Conservation (phyloP, 1,140 invertebrate genomes). For the Drosophila rhopaloa region DNA sequence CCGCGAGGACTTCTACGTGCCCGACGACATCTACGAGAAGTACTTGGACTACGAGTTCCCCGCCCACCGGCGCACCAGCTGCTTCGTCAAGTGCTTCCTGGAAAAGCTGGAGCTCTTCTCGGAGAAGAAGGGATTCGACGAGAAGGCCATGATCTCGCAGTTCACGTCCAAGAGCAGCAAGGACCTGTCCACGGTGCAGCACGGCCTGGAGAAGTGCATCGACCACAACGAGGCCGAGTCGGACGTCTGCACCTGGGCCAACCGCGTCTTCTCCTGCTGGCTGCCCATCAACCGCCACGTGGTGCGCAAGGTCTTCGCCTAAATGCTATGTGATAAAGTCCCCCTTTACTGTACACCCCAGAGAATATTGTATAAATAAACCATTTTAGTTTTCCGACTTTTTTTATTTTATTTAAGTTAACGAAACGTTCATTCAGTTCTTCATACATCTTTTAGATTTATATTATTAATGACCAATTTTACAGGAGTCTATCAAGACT, state of each 20-base stretch:
- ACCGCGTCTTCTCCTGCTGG: constrained; percentile 81
- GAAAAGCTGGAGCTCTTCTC: constrained; percentile 76
- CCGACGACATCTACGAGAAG: constrained; percentile 78
- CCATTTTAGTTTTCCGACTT: background rate
- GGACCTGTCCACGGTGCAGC: constrained; percentile 55
- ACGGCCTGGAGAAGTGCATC: constrained; percentile 79
- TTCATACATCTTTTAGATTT: too few species aligned
- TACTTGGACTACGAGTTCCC: constrained; percentile 72
- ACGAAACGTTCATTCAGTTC: too few species aligned
- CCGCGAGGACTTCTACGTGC: constrained; percentile 61
- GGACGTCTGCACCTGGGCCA: constrained; percentile 70
- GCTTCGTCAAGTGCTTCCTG: constrained; percentile 77
- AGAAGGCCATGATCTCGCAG: constrained; percentile 65
- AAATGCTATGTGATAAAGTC: constrained; percentile 30
- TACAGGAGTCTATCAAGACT: too few species aligned
- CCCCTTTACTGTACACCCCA: background rate
- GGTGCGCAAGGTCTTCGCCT: constrained; percentile 64
- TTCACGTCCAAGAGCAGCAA: constrained; percentile 60
- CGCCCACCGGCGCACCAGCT: constrained; percentile 69
- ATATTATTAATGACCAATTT: too few species aligned
- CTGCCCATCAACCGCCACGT: constrained; percentile 77
- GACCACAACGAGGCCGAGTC: constrained; percentile 81
- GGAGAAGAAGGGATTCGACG: constrained; percentile 65
- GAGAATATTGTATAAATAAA: constrained; percentile 10
- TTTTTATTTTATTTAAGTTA: background rate